phyloP scores from a whole-genome alignment of 2,797 vertebrate species.

The Bradypodion ventrale region DNA sequence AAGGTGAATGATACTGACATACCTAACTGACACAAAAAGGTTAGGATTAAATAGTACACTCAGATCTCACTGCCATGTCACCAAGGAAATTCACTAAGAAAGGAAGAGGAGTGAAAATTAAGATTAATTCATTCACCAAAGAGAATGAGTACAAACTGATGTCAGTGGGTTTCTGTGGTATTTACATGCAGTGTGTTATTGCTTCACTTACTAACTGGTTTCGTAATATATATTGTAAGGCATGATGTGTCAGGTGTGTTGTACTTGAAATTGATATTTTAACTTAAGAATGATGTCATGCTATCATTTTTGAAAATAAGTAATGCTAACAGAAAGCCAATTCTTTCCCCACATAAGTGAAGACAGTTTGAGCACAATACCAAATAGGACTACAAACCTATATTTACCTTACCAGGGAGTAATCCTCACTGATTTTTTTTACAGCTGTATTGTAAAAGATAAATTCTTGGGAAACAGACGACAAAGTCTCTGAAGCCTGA shows the following conservation, averaged over 20 bases:
- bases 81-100: conserved; percentile 19
- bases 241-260: background rate
- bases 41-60: conserved; percentile 45
- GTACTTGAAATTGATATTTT: background rate
- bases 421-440: background rate
- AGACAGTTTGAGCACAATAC: background rate
- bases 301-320: background rate
- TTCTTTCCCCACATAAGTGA: background rate
- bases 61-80: background rate
- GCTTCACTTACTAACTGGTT: background rate
- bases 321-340: background rate
- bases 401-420: no score
- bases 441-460: background rate
- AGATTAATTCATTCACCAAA: background rate
- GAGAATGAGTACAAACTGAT: background rate
- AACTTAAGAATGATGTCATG: background rate
- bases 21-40: background rate
- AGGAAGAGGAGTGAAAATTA: background rate
- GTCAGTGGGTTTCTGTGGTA: background rate
- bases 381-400: background rate
- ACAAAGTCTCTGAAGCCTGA: background rate
- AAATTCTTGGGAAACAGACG: background rate
- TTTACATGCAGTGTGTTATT: background rate
- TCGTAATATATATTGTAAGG: background rate
- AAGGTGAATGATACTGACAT: conserved; percentile 33